These are phyloP conservation scores for Saguinus imperator DNA, from an alignment of 2,113 vertebrate species.

Conservation along the genomic window DNA sequence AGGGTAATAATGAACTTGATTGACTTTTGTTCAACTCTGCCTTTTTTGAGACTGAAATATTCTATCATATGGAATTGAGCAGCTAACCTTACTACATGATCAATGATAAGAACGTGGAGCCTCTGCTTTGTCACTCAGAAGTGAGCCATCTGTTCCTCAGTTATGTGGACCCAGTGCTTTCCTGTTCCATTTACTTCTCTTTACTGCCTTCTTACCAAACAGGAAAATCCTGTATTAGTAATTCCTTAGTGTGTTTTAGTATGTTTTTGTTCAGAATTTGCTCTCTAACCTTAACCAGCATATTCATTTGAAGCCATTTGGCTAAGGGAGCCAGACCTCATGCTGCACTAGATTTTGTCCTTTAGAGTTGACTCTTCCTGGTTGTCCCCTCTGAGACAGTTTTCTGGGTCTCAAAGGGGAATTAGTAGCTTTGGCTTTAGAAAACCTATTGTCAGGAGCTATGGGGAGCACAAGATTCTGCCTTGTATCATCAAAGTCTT, in stretches of 20 bases:
- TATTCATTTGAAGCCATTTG: conserved; percentile 18
- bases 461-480: neutral
- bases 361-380: neutral
- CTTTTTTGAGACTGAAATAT: conserved; percentile 4
- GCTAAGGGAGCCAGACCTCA: neutral
- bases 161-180: neutral
- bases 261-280: neutral
- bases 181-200: neutral
- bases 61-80: neutral
- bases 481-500: neutral
- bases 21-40: conserved; percentile 16
- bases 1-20: neutral
- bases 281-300: neutral
- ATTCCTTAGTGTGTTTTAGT: neutral
- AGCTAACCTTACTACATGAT: neutral
- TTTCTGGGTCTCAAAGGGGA: conserved; percentile 7
- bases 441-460: neutral
- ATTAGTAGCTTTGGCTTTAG: neutral
- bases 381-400: neutral
- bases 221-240: neutral
- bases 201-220: conserved; percentile 1
- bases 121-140: neutral
- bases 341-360: neutral
- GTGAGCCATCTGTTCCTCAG: neutral
- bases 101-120: neutral